Conservation (phyloP, 2,113 vertebrate genomes). For the Scomber scombrus region DNA sequence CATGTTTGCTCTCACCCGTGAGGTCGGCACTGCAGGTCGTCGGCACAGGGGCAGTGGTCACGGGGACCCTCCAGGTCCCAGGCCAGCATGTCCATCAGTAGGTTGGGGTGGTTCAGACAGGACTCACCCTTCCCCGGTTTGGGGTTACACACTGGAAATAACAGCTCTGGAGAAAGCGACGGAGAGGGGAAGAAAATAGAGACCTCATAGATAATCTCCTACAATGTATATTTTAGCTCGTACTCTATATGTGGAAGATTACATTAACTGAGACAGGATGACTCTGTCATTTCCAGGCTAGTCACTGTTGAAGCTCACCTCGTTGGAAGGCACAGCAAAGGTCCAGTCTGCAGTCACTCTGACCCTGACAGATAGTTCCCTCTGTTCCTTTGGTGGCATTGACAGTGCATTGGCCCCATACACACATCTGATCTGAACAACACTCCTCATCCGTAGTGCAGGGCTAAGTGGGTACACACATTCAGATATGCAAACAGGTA, state of each 20-base stretch:
- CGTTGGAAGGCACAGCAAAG: conserved; percentile 93
- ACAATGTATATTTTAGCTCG: neutral
- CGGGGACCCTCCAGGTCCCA: conserved; percentile 92
- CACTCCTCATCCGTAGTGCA: conserved; percentile 93
- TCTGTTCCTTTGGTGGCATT: conserved; percentile 84
- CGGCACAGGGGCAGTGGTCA: conserved; percentile 90
- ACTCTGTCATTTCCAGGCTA: neutral
- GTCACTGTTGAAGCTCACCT: conserved; percentile 79
- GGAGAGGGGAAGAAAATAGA: neutral
- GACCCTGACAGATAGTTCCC: conserved; percentile 94
- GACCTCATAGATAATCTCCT: neutral
- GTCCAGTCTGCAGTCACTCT: conserved; percentile 88
- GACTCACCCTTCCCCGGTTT: conserved; percentile 86
- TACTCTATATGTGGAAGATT: neutral
- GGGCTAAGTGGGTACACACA: conserved; percentile 73
- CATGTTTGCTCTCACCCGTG: conserved; percentile 83
- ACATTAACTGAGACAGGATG: neutral
- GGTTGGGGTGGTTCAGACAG: conserved; percentile 88
- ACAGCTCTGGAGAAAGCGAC: conserved; percentile 82
- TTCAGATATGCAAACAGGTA: conserved; percentile 2
- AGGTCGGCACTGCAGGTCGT: conserved; percentile 87
- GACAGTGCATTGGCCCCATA: conserved; percentile 90
- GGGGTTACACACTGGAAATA: conserved; percentile 94
- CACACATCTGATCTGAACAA: conserved; percentile 90
- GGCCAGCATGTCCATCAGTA: conserved; percentile 90